phyloP scores from a whole-genome alignment of 2,113 vertebrate genomes.

The Muntiacus reevesi region DNA sequence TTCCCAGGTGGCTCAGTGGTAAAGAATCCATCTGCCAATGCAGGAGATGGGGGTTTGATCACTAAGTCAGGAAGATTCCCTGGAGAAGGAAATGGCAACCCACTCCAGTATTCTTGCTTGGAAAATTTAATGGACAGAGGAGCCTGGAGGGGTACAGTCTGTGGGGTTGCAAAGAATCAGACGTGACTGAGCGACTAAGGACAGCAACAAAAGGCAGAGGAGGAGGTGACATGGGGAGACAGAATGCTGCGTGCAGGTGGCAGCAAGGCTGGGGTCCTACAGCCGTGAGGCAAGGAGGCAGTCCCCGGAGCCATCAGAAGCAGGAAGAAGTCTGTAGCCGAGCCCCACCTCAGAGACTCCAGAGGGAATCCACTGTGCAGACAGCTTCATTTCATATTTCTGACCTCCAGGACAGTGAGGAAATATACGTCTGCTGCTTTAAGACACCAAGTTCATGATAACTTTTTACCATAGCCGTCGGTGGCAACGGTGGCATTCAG shows the following conservation, averaged over 20 bases:
- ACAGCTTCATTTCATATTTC: neutral
- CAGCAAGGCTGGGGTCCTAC: neutral
- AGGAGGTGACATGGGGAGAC: neutral
- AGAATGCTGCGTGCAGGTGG: neutral
- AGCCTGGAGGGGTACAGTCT: neutral
- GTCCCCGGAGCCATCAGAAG: neutral
- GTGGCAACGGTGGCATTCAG: neutral
- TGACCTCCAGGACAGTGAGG: neutral
- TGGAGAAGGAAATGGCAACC: neutral
- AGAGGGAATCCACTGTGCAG: neutral
- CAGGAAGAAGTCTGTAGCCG: neutral
- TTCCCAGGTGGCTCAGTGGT: neutral
- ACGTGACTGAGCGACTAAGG: neutral
- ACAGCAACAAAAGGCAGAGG: neutral
- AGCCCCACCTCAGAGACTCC: neutral
- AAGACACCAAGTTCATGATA: neutral
- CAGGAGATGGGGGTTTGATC: neutral
- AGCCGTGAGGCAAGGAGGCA: neutral
- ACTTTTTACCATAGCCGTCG: neutral
- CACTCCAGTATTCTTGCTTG: neutral
- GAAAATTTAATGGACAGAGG: neutral
- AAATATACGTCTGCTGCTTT: neutral
- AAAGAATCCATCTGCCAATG: neutral
- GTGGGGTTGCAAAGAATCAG: neutral
- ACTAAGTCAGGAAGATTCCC: neutral